phyloP scores from a whole-genome alignment of 2,888 invertebrate genomes.

The Parnassius glacialis region DNA sequence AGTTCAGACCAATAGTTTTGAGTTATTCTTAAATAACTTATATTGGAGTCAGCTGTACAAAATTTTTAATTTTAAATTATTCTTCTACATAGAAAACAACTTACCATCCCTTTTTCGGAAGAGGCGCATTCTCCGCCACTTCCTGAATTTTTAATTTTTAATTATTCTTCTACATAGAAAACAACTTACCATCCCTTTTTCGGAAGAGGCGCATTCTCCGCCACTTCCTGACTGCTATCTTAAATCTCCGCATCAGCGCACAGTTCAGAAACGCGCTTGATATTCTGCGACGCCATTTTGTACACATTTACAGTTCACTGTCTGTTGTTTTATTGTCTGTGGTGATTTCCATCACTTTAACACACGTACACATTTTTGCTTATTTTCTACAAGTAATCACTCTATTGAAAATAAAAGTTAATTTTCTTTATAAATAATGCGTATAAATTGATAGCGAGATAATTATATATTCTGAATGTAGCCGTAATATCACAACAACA shows the following conservation, averaged over 20 bases:
- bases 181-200: constrained; percentile 63
- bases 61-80: no score
- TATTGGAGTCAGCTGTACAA: no score
- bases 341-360: constrained; percentile 12
- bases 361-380: no score
- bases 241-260: constrained; percentile 72
- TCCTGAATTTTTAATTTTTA: no score
- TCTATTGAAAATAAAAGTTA: no score
- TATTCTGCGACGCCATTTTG: constrained; percentile 61
- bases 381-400: no score
- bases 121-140: constrained; percentile 76
- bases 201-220: constrained; percentile 76
- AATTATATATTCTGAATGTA: no score
- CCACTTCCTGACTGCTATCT: constrained; percentile 72
- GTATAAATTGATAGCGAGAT: no score
- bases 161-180: background rate
- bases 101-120: constrained; percentile 70
- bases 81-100: constrained; percentile 25
- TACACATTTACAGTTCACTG: constrained; percentile 53
- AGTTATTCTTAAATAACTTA: no score
- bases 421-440: no score
- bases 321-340: constrained; percentile 26
- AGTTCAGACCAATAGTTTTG: no score
- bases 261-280: constrained; percentile 55
- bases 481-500: no score